Percentiles rank a stretch among this genome's conserved stretches.
Conservation (phyloP, 2,888 invertebrate genomes). For the Penaeus monodon region DNA sequence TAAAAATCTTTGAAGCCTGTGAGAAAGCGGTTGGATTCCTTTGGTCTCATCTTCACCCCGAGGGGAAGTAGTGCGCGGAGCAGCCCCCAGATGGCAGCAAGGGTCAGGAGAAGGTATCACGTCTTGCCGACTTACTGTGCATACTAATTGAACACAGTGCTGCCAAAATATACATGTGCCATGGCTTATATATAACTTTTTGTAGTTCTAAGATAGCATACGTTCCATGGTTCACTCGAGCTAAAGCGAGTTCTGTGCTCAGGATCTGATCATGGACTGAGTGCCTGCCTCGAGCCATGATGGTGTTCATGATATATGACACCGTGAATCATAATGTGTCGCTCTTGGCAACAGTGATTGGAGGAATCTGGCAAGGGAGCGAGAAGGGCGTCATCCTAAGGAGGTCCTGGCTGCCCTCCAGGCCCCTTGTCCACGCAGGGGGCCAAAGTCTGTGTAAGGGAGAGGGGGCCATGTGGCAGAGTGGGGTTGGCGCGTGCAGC, state of each 20-base stretch:
- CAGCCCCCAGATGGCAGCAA: conserved; percentile 60
- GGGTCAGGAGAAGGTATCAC: conserved; percentile 59
- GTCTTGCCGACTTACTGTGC: conserved; percentile 58
- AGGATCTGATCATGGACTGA: too few relatives aligned
- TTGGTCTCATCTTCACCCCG: conserved; percentile 62
- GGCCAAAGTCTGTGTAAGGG: not conserved
- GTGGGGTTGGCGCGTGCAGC: not conserved
- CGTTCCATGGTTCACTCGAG: too few relatives aligned
- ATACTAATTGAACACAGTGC: conserved; percentile 59
- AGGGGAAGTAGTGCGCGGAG: conserved; percentile 52
- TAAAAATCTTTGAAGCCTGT: conserved; percentile 11
- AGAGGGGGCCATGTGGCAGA: not conserved
- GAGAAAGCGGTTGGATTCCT: conserved; percentile 58
- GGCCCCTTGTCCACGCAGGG: not conserved
- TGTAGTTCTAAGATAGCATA: too few relatives aligned
- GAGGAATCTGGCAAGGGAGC: conserved; percentile 22
- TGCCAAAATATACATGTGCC: conserved; percentile 35
- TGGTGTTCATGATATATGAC: not conserved
- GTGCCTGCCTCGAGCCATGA: not conserved
- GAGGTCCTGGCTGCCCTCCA: not conserved
- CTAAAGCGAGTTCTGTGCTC: too few relatives aligned
- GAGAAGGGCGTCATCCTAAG: conserved; percentile 36
- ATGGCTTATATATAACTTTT: conserved; percentile 10
- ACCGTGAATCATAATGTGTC: conserved; percentile 3
- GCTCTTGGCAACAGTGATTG: conserved; percentile 30